Evolutionary conservation across 2,888 invertebrate species (phyloP).

Genomic region (Escarpia spicata): DNA sequence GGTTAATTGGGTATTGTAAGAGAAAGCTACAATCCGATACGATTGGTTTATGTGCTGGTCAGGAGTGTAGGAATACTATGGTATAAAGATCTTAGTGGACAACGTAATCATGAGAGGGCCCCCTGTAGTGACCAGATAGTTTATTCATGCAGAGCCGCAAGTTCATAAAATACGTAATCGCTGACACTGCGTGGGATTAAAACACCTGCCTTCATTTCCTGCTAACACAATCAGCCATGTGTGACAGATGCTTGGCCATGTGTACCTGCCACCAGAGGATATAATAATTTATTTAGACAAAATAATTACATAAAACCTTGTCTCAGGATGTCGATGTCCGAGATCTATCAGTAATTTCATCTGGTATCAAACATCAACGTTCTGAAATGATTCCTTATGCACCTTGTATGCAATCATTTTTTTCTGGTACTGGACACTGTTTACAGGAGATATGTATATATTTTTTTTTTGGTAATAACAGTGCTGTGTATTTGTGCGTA

Average conservation of each 20-base stretch:
- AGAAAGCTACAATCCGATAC: neutral
- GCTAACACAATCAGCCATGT: neutral
- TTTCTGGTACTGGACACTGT: too few species aligned
- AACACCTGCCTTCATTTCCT: constrained; percentile 1
- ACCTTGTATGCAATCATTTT: too few species aligned
- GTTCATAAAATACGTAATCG: too few species aligned
- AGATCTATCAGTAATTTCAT: too few species aligned
- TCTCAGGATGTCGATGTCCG: too few species aligned
- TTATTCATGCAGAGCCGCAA: too few species aligned
- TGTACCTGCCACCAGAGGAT: neutral
- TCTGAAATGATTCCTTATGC: too few species aligned
- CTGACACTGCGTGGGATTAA: neutral
- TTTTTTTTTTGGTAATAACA: neutral
- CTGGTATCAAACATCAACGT: too few species aligned
- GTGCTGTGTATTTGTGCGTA: neutral
- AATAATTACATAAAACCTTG: neutral
- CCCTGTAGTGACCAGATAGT: too few species aligned
- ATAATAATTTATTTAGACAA: neutral
- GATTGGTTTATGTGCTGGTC: neutral
- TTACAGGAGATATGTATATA: too few species aligned
- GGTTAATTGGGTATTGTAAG: neutral
- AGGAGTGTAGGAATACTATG: neutral
- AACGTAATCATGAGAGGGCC: neutral
- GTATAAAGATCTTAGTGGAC: neutral
- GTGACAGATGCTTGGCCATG: neutral